Conservation (phyloP, 2,797 vertebrate genomes). For the Lepilemur ruficaudatus region DNA sequence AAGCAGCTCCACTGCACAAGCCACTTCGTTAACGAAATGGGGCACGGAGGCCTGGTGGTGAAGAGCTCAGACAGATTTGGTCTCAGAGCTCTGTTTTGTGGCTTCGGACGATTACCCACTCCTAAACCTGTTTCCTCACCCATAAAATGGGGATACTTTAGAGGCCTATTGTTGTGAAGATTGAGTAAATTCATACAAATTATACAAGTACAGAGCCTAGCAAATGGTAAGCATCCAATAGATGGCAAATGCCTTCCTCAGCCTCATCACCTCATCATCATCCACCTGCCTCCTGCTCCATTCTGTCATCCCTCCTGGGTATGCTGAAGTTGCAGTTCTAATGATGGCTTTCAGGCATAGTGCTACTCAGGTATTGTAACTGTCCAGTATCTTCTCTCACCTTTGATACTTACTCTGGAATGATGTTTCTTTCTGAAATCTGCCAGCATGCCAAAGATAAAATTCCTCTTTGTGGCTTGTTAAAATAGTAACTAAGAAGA, state of each 20-base stretch:
- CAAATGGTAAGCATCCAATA: background rate
- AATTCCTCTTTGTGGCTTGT: background rate
- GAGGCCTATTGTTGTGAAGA: background rate
- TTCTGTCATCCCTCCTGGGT: background rate
- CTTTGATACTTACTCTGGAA: background rate
- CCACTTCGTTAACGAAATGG: background rate
- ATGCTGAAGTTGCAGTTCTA: accelerated
- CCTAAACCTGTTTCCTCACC: background rate
- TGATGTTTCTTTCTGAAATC: background rate
- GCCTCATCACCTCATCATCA: background rate
- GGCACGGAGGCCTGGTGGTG: background rate
- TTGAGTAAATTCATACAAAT: background rate
- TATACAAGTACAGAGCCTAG: background rate
- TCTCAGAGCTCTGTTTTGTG: background rate
- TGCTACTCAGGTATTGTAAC: background rate
- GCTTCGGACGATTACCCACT: background rate
- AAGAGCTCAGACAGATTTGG: background rate
- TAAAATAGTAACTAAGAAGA: background rate
- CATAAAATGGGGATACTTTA: background rate
- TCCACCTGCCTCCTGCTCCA: accelerated
- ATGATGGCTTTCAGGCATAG: background rate
- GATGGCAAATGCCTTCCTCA: accelerated
- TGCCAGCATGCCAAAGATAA: background rate
- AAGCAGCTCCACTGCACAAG: accelerated
- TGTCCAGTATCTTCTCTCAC: background rate